Percentiles rank a stretch among this genome's conserved stretches.
Evolutionary conservation across 2,888 invertebrate species (phyloP).

Genomic region (Nasonovia ribisnigri): DNA sequence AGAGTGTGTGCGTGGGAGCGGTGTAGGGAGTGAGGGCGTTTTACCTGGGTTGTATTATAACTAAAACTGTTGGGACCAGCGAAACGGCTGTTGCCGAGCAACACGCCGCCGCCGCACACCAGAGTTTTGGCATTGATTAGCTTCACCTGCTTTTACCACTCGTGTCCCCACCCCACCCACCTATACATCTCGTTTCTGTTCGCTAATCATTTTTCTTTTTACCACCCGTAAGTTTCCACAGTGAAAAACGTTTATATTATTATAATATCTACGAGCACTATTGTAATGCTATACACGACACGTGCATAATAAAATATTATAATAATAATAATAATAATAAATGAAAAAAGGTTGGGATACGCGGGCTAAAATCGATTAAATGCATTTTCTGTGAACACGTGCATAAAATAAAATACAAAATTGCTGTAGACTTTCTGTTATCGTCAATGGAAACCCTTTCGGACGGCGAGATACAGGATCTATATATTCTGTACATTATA

Average conservation of each 20-base stretch:
- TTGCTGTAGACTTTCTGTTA: background rate
- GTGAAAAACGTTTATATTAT: background rate
- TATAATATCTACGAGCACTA: background rate
- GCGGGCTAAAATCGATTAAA: conserved; percentile 24
- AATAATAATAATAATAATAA: background rate
- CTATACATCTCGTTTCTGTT: background rate
- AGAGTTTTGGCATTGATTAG: conserved; percentile 63
- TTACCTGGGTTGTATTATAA: conserved; percentile 61
- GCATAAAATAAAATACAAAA: background rate
- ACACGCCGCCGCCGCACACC: conserved; percentile 52
- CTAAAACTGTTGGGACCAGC: conserved; percentile 60
- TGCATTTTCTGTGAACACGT: background rate
- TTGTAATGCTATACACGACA: background rate
- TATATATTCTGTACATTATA: background rate
- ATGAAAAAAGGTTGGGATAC: background rate
- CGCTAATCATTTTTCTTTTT: conserved; percentile 44
- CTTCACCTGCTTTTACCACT: conserved; percentile 57
- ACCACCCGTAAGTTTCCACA: background rate
- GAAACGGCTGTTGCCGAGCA: conserved; percentile 64
- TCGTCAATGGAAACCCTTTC: background rate
- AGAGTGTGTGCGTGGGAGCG: background rate
- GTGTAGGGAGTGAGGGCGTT: conserved; percentile 29
- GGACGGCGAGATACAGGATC: background rate
- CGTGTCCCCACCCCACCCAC: background rate
- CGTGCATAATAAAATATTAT: background rate